Base-by-base conservation (phyloP, 2,888 invertebrate species). In the Cryptocephalus primarius region DNA sequence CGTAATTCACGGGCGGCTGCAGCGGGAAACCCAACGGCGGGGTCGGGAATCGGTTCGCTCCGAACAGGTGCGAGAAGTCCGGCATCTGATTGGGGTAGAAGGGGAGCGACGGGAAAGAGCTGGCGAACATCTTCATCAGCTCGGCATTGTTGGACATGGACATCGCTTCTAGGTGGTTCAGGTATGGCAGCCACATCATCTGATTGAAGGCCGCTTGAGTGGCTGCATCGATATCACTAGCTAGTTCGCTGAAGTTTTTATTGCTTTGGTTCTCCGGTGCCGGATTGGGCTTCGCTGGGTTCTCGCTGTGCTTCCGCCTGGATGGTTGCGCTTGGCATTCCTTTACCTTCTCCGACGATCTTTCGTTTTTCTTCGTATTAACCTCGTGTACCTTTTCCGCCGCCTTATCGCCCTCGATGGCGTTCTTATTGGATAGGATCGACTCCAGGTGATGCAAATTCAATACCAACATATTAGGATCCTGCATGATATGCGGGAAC, bases 401-500 rank as follows among this genome's bases (percentile, higher is more conserved):
- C 10, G 55, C 59, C 33, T 40, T 14, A 33, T 48, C 51, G 6
- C 4, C 12, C 31, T 48, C 48, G 43, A 44, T 34, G 1, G 53
- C 49, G 33, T 52, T 63, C 54, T 58, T 63, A 58, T 61, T 67
- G 51, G 75, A 72, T 47, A 82, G 66, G 47, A 82, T 80, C 2
- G 74, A 75, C 67, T 82, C 84, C 45, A 88, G 70, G 66, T 88
- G 85, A 9, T 81, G 75, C 61, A 88, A 68, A 6, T 87, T 85
- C 60, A 89, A 81, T 13, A 88, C 85, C 43, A 88, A 68, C 54
- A 88, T 79, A 63, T 88, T 84, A 0, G 87, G 86, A 69, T 88
- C 86, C 61, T 83, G 80, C 39, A 86, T 70, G 9, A 87, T 72
- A 54, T 82, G 78, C 1, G 86, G 85, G 61, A 77, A 83, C 2